Evolutionary conservation across 2,113 vertebrate genomes (phyloP), one percentile per base, ranked within the genome.

Genomic region (Saguinus midas): DNA sequence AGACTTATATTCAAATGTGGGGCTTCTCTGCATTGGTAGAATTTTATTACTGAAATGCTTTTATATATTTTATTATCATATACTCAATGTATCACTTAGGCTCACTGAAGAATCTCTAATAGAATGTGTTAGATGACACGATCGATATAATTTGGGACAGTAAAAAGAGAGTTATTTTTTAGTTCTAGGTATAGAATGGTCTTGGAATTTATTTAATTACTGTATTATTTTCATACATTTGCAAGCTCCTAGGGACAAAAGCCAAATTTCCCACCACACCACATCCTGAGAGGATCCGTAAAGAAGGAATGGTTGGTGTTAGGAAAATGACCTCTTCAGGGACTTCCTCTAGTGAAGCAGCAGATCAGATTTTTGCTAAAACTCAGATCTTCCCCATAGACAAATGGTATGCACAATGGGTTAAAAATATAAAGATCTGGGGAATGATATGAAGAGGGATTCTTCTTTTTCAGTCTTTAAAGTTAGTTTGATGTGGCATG

Each of bases 1-100:
- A 1, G 29, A 64, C 17, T 32, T 73, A 43, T 94, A 68, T 92
- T 87, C 5, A 73, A 95, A 87, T 57, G 3, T 82, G 13, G 16
- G 7, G 5, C 14, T 55, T 94, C 35, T 96, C 72, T 80, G 6
- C 61, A 66, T 83, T 61, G 27, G 64, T 61, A 76, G 10, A 23
- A 78, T 57, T 90, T 96, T 84, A 91, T 87, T 78, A 78, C 18
- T 88, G 35, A 88, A 91, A 64, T 88, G 17, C 1, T 66, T 88
- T 73, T 81, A 13, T 43, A 12, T 7, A 55, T 91, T 90, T 72
- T 70, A 50, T 68, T 89, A 72, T 66, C 70, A n/a, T 29, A 78
- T 93, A 84, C 7, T 43, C 14, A 50, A 50, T 32, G 12, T 95
- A 64, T 32, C 70, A 48, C 68, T 92, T 75, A 96, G 52, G 91